Evolutionary conservation across 37 sponge, comb jelly and placozoan genomes (phyloP).

Genomic region (Geodia barretti): DNA sequence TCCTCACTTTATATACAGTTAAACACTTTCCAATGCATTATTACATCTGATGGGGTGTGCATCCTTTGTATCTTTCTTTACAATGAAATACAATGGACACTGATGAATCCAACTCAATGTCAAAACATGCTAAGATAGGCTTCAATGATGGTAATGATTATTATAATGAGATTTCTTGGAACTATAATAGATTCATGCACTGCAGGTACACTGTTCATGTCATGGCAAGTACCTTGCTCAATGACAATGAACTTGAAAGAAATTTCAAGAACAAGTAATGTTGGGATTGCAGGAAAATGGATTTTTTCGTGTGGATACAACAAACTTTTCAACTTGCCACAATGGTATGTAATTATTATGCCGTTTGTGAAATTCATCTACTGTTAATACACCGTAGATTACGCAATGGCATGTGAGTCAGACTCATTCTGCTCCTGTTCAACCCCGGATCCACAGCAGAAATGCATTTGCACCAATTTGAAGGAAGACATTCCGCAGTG

Average conservation of each 20-base stretch:
- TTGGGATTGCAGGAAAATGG: slow-evolving; percentile 50
- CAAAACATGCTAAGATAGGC: background rate
- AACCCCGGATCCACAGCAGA: too few species aligned
- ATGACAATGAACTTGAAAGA: slow-evolving; percentile 5
- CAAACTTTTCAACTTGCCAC: too few species aligned
- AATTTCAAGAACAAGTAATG: slow-evolving; percentile 18
- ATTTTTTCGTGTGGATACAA: too few species aligned
- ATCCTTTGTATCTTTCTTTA: background rate
- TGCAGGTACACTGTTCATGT: background rate
- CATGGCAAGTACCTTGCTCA: slow-evolving; percentile 31
- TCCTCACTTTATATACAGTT: background rate
- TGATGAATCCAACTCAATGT: background rate
- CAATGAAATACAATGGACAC: background rate
- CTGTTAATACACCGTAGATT: too few species aligned
- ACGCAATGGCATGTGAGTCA: too few species aligned
- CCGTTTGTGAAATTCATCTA: too few species aligned
- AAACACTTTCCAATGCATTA: background rate
- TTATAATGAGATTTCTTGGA: background rate
- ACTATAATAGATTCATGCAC: too few species aligned
- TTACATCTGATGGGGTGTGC: background rate
- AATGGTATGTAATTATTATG: too few species aligned
- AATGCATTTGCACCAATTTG: too few species aligned
- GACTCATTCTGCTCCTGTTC: too few species aligned
- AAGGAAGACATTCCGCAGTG: too few species aligned
- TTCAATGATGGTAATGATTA: slow-evolving; percentile 18